A percentile compares a stretch with the other conserved stretches of the same genome.
Evolutionary conservation across 2,113 vertebrate species (phyloP).

Genomic region (Dascyllus trimaculatus): DNA sequence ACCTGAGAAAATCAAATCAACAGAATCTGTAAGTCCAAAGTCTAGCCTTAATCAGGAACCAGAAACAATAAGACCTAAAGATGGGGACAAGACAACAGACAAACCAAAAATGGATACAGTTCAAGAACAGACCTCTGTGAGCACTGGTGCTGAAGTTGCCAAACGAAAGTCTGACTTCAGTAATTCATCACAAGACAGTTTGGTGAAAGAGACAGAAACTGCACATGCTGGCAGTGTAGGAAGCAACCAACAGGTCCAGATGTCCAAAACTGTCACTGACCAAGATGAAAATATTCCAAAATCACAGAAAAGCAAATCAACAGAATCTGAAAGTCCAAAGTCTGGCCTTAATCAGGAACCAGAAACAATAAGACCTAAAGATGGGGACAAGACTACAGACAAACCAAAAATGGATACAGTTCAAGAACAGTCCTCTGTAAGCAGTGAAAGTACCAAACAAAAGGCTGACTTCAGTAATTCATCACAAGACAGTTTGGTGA

Average conservation of each 20-base stretch:
- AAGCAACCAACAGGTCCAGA: background rate
- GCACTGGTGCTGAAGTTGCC: background rate
- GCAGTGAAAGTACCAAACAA: background rate
- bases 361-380: background rate
- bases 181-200: conserved; percentile 3
- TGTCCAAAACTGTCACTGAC: background rate
- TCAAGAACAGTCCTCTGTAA: background rate
- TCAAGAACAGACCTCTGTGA: background rate
- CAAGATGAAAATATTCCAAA: background rate
- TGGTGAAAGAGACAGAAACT: background rate
- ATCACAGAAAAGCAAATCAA: background rate
- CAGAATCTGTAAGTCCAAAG: background rate
- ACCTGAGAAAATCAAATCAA: background rate
- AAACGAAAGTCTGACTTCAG: conserved; percentile 4
- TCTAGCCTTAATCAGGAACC: background rate
- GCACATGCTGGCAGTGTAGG: background rate
- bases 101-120: background rate
- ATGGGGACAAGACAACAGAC: background rate
- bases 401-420: background rate
- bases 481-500: background rate
- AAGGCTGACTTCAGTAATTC: conserved; percentile 6
- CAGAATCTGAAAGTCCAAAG: background rate
- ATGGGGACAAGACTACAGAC: background rate
- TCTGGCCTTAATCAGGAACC: background rate
- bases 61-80: background rate